Conservation (phyloP, 2,113 vertebrate genomes). For the Oplegnathus fasciatus region DNA sequence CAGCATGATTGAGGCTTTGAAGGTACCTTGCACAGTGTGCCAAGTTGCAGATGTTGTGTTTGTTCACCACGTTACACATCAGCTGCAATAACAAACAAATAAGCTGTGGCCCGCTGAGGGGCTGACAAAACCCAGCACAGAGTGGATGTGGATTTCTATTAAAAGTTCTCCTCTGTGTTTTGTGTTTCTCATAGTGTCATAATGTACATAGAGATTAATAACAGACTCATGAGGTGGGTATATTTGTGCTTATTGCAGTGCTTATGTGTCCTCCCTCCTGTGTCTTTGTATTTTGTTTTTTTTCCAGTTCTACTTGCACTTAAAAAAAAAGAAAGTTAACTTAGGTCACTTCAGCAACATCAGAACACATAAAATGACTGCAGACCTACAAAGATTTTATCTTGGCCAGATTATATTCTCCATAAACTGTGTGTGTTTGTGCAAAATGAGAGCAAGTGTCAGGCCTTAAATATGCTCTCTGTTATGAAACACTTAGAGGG, state of each 20-base stretch:
- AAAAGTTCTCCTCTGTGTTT: conserved; percentile 21
- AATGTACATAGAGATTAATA: background rate
- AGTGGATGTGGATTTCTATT: background rate
- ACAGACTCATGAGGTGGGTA: background rate
- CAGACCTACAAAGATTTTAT: conserved; percentile 16
- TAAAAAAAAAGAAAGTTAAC: conserved; percentile 18
- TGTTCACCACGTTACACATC: conserved; percentile 52
- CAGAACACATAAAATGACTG: conserved; percentile 19
- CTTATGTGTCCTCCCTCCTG: background rate
- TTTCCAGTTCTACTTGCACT: background rate
- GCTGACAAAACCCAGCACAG: conserved; percentile 42
- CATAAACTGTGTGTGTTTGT: conserved; percentile 35
- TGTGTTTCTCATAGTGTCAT: background rate
- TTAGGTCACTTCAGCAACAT: conserved; percentile 2
- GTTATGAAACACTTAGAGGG: conserved; percentile 81
- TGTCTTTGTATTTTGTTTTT: background rate
- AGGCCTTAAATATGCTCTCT: conserved; percentile 48
- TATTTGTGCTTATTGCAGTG: background rate
- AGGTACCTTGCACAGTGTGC: conserved; percentile 16
- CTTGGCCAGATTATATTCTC: conserved; percentile 40
- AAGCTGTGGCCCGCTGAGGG: conserved; percentile 28
- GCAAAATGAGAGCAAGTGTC: conserved; percentile 17
- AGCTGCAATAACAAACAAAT: conserved; percentile 68
- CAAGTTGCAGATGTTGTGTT: conserved; percentile 58
- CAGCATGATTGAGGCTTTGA: conserved; percentile 50